Base-by-base conservation (phyloP, 2,113 vertebrate species). In the Phrynosoma platyrhinos region DNA sequence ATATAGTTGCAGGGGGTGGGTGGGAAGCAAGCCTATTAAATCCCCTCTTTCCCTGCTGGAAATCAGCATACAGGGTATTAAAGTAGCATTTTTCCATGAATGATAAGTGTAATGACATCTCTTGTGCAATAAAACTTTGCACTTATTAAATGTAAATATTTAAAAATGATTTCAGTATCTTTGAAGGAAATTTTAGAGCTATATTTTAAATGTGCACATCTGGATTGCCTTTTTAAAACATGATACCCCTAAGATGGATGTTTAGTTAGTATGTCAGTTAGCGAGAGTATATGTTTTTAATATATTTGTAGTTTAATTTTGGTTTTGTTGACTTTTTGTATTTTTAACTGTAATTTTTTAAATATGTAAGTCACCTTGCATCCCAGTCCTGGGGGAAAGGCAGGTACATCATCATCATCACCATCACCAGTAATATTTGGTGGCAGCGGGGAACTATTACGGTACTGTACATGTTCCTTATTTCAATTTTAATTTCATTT, bases 111-210 rank as follows among this genome's bases (percentile, higher is more conserved):
- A 96, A 97, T 97, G 96, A 96, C 96, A 95, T 95, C 92, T 94
- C 93, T 91, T 92, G 92, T 88, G 94, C 91, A 94, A 95, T 97
- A 96, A 96, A 97, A 95, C 88, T 89, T 79, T 91, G 94, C 94
- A 92, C 95, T 96, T 97, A 97, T 97, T 97, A 97, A 96, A 97
- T 96, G 95, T 96, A 97, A 97, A 97, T 97, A 97, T 97, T 97
- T 97, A 95, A 95, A 96, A 97, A 96, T 95, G 93, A 97, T 96
- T 97, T 95, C 97, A 97, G 96, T 95, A 94, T 93, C 96, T 95
- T 96, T 95, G 95, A 96, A 96, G 93, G 95, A 90, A 93, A 94
- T 94, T 97, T 97, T 97, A 97, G 96, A 95, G 97, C 95, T 95
- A 91, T 95, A 94, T 96, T 97, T 97, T 96, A 97, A 97, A 96